Base-by-base conservation (phyloP, 2,888 invertebrate genomes). In the Candidula unifasciata region DNA sequence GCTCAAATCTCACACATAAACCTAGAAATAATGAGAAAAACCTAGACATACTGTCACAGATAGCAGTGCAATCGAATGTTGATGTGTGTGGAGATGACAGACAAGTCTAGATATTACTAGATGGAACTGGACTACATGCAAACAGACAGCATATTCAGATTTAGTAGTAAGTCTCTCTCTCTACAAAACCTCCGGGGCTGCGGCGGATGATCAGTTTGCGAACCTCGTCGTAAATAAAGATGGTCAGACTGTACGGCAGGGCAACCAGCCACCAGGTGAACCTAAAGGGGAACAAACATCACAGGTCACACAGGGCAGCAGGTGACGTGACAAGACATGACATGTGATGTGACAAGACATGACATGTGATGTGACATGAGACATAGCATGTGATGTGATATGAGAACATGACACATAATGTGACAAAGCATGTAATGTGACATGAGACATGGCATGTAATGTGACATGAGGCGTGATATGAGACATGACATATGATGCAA, bases 231-330 rank as follows among this genome's bases (percentile, higher is more conserved):
- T 99, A 99, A 94, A 99, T 96, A 96, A 99, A 99, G 95, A 99
- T 99, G 94, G 98, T 96, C 95, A 99, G 95, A 96, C 97, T 97
- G 96, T 99, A 99, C 91, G 99, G 99, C 94, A 99, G 95, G 92
- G 98, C 98, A 90, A 98, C 98, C 95, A 99, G 95, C 99, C 99
- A 99, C 99, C 99, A 99, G 93, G 97, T 97, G 95, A 98, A 97
- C 95, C 99, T 98, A 94, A n/a, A 79, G 94, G 91, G 86, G 68
- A 93, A 87, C 88, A 85, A 86, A 81, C 44, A n/a, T n/a, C n/a
- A 44, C 44, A 44, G 8, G 44, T 13, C 44, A 44, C 13, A 44
- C 44, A 44, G 6, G 44, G 44, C 60, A 60, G 60, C 21, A 60
- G 60, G 60, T 24, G 60, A 60, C 10, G 60, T 1, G 24, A 60